A percentile compares a stretch with the other conserved stretches of the same genome.
Conservation (phyloP, 2,888 invertebrate genomes). For the Masnerella sp. region DNA sequence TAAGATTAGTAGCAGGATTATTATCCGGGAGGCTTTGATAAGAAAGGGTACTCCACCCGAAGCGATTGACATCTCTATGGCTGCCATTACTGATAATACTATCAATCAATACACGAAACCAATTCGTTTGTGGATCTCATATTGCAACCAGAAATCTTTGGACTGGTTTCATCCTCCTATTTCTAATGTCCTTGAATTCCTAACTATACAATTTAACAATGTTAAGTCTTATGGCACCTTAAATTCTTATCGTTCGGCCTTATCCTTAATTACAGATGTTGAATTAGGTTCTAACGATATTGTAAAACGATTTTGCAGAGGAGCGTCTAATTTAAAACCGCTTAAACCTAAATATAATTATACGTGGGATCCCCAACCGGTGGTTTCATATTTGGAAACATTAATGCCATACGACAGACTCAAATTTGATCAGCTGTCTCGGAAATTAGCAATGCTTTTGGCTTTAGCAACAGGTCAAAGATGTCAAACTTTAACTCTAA, state of each 20-base stretch:
- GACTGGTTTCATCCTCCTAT: conserved; percentile 32
- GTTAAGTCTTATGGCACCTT: conserved; percentile 24
- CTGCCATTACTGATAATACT: conserved; percentile 31
- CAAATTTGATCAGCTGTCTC: neutral
- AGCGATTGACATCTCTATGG: conserved; percentile 11
- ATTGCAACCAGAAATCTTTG: conserved; percentile 12
- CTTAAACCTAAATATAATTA: conserved; percentile 61
- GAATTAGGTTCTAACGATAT: neutral
- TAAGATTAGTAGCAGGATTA: conserved; percentile 66
- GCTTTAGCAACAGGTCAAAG: conserved; percentile 11
- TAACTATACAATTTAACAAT: neutral
- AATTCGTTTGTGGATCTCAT: conserved; percentile 34
- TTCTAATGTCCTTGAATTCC: conserved; percentile 18
- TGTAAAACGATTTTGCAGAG: conserved; percentile 44
- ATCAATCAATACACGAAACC: conserved; percentile 60
- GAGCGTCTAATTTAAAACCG: conserved; percentile 31
- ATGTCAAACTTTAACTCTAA: conserved; percentile 19
- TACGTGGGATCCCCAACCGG: conserved; percentile 65
- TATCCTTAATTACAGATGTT: conserved; percentile 15
- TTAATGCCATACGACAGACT: neutral
- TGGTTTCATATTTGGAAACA: conserved; percentile 6
- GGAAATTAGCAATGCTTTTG: conserved; percentile 7
- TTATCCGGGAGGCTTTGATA: conserved; percentile 62
- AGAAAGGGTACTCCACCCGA: conserved; percentile 43
- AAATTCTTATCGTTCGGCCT: conserved; percentile 36